A percentile compares a stretch with the other conserved stretches of the same genome.
Evolutionary conservation across 1,140 invertebrate species (phyloP).

Genomic region (Apis florea): DNA sequence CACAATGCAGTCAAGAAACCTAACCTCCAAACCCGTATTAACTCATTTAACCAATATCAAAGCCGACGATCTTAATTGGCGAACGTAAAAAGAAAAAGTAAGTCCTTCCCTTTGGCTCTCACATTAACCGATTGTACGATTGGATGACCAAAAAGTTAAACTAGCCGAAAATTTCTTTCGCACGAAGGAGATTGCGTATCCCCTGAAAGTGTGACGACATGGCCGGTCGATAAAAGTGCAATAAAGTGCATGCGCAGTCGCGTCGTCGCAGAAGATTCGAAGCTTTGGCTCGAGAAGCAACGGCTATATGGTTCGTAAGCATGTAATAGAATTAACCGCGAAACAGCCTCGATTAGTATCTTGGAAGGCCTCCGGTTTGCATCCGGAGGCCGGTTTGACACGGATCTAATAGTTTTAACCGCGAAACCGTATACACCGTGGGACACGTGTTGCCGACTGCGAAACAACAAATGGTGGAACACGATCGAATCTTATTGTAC

Average conservation of each 20-base stretch:
- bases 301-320: background rate
- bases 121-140: background rate
- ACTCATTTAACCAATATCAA: background rate
- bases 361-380: constrained; percentile 54
- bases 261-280: constrained; percentile 3
- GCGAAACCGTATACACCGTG: constrained; percentile 55
- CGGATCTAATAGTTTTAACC: constrained; percentile 67
- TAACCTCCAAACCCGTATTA: background rate
- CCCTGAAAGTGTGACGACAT: constrained; percentile 24
- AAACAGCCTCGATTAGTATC: constrained; percentile 42
- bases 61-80: background rate
- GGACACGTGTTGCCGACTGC: constrained; percentile 47
- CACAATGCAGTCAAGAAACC: background rate
- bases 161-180: constrained; percentile 3
- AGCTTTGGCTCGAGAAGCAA: background rate
- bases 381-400: constrained; percentile 44
- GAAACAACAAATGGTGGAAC: constrained; percentile 24
- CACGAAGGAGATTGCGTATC: background rate
- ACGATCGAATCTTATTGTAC: constrained; percentile 37
- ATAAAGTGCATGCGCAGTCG: constrained; percentile 54
- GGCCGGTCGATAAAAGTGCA: constrained; percentile 53
- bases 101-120: background rate
- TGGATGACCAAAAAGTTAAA: background rate
- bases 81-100: background rate
- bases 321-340: constrained; percentile 59